Evolutionary conservation across 2,797 vertebrate genomes (phyloP), one percentile per base, ranked within the genome.

Genomic region (Aplochiton taeniatus): DNA sequence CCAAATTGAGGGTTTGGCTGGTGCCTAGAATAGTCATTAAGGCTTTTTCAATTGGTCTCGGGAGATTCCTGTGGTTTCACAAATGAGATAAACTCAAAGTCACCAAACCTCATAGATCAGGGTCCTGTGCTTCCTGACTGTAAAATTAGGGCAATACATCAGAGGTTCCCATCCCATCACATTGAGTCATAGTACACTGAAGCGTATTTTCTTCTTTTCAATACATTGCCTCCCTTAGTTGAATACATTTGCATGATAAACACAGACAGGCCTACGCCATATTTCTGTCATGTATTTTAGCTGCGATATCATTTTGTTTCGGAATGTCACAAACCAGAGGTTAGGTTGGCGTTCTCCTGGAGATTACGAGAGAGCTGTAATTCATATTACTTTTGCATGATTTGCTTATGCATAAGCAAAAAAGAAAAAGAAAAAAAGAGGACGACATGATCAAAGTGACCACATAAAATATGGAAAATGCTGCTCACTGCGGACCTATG

Each of bases 111-210:
- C 78, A 49, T 71, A 82, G 84, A 91, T 81, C 81, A 85, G 76
- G 68, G 60, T 53, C 56, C 70, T 50, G 70, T 63, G 68, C 61
- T 78, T 68, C 77, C 73, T 66, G 46, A 75, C 71, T 70, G 62
- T 70, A 70, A 82, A 88, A 89, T 87, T 73, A 89, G 83, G 76
- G 68, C 80, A 77, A 83, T 89, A 85, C 75, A 89, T 89, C 84
- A 88, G 78, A 68, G 63, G 61, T 62, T 75, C 69, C 85, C 69
- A 86, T 88, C 87, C 87, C 74, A 81, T 84, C 83, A 90, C 82
- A 87, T 82, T 83, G 80, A 83, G 85, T 78, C 74, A 65, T 68
- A 71, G 78, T 76, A 86, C 84, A 84, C 79, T 81, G 74, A 65
- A 0, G 62, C 45, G 77, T 82, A 77, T 79, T 67, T 43, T 52